Evolutionary conservation across 2,113 vertebrate species (phyloP).

Genomic region (Myrmophylax atrothorax): DNA sequence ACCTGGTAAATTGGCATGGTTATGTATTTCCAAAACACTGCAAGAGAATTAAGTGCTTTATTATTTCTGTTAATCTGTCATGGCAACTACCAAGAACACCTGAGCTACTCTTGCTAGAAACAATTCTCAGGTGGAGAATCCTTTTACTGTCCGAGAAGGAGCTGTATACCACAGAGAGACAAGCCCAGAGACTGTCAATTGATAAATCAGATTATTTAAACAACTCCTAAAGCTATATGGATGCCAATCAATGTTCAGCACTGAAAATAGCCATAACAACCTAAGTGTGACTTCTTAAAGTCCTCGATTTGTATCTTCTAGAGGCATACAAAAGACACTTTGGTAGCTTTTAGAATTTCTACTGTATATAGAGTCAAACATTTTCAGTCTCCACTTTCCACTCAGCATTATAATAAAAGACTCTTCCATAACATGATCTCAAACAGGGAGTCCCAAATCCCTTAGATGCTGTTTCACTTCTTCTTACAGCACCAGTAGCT

Average conservation of each 20-base stretch:
- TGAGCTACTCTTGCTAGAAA: not conserved
- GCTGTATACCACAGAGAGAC: not conserved
- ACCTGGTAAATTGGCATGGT: not conserved
- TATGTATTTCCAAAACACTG: not conserved
- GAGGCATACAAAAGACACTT: not conserved
- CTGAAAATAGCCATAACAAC: not conserved
- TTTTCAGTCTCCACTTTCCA: not conserved
- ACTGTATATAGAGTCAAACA: not conserved
- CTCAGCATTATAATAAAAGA: not conserved
- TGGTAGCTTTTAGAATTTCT: not conserved
- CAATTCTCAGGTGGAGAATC: not conserved
- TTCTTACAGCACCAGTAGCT: not conserved
- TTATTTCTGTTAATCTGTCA: not conserved
- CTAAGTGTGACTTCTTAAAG: not conserved
- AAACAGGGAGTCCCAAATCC: not conserved
- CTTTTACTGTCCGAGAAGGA: not conserved
- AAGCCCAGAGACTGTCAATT: not conserved
- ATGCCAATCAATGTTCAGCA: not conserved
- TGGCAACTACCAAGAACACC: not conserved
- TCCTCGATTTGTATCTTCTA: not conserved
- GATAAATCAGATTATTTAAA: not conserved
- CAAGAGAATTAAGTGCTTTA: not conserved
- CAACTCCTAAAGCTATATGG: not conserved
- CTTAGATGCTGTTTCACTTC: not conserved
- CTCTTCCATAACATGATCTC: not conserved